These are phyloP conservation scores for Thumatha senex DNA, from an alignment of 2,888 invertebrate genomes.

Conservation along the genomic window DNA sequence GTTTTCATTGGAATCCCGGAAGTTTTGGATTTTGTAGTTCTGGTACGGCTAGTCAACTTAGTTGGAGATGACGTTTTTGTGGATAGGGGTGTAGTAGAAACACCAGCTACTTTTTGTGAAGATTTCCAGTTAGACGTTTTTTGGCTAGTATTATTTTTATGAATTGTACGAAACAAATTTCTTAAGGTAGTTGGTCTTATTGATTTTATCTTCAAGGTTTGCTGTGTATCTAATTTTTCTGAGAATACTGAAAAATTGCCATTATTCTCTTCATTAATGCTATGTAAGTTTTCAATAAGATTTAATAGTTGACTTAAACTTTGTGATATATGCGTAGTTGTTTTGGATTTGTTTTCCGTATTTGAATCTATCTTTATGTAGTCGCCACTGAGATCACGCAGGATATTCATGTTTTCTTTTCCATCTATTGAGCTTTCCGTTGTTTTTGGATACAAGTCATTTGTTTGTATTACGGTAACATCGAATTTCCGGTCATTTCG, in stretches of 20 bases:
- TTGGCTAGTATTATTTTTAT: neutral
- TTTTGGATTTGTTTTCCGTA: neutral
- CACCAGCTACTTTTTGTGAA: neutral
- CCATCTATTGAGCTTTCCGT: neutral
- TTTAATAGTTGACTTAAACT: neutral
- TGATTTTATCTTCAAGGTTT: neutral
- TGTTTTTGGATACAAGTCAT: neutral
- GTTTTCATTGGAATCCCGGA: no score
- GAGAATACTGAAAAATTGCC: neutral
- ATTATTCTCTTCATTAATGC: neutral
- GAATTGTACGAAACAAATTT: neutral
- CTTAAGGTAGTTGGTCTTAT: neutral
- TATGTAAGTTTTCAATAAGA: neutral
- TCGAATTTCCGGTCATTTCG: slow-evolving; percentile 5
- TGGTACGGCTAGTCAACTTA: neutral
- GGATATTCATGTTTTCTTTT: neutral
- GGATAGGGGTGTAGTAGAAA: neutral
- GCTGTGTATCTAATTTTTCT: neutral
- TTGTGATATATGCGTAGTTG: neutral
- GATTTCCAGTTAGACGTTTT: neutral
- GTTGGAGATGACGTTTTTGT: neutral
- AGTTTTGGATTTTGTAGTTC: neutral
- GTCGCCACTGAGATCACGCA: neutral
- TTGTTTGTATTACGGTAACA: slow-evolving; percentile 8
- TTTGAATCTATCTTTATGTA: neutral